Percentiles rank a stretch among this genome's conserved stretches.
Evolutionary conservation across 1,140 invertebrate species (phyloP).

Genomic region (Drosophila pruinosa): DNA sequence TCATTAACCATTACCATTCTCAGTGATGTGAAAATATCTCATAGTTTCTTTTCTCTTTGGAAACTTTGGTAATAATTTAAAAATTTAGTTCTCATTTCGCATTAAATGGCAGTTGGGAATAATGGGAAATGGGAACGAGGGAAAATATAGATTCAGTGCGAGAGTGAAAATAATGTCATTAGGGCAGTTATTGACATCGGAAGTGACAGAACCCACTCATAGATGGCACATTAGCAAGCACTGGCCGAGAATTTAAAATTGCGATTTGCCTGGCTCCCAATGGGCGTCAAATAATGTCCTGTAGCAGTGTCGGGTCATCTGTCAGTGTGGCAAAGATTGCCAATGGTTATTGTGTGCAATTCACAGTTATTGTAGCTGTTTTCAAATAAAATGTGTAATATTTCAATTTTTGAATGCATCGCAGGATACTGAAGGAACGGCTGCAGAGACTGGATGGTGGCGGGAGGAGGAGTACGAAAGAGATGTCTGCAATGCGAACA

Average conservation of each 20-base stretch:
- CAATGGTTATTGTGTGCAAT: constrained; percentile 51
- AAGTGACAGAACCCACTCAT: constrained; percentile 51
- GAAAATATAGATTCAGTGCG: background rate
- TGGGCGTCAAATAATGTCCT: constrained; percentile 44
- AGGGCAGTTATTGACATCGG: constrained; percentile 46
- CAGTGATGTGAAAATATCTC: background rate
- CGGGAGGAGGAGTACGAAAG: background rate
- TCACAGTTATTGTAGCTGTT: constrained; percentile 59
- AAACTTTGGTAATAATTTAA: background rate
- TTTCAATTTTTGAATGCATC: constrained; percentile 68
- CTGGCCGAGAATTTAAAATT: constrained; percentile 6
- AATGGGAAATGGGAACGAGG: background rate
- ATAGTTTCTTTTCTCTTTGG: background rate
- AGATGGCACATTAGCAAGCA: constrained; percentile 55
- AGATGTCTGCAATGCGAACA: constrained; percentile 53
- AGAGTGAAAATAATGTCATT: constrained; percentile 36
- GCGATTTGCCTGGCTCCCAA: background rate
- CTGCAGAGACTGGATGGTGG: background rate
- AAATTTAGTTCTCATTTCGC: background rate
- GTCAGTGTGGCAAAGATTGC: constrained; percentile 46
- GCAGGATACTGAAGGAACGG: constrained; percentile 4
- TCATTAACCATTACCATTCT: background rate
- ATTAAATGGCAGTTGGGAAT: background rate
- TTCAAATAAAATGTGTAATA: constrained; percentile 73
- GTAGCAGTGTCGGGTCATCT: constrained; percentile 50